Percentiles rank a stretch among this genome's conserved stretches.
phyloP scores from a whole-genome alignment of 1,140 invertebrate genomes.

The Polypedilum pembai region DNA sequence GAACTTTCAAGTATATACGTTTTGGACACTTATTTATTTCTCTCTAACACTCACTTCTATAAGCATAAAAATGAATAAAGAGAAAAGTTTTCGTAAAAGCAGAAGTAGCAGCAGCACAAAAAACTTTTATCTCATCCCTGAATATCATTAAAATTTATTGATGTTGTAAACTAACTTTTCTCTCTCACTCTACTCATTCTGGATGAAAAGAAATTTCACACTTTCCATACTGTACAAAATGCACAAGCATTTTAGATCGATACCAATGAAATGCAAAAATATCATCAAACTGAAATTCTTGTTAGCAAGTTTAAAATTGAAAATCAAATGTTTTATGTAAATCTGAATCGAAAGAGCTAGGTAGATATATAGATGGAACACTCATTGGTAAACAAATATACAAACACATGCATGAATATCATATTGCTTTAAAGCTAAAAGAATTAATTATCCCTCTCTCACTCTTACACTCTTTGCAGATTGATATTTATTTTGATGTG shows the following conservation, averaged over 20 bases:
- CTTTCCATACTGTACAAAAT: neutral
- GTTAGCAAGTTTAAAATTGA: neutral
- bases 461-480: neutral
- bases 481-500: neutral
- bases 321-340: neutral
- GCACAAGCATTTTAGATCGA: neutral
- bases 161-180: constrained; percentile 18
- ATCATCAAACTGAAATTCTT: neutral
- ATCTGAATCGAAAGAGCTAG: neutral
- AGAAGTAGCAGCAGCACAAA: too few species aligned
- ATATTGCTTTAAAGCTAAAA: neutral
- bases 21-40: too few species aligned
- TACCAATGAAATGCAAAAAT: neutral
- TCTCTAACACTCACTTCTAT: too few species aligned
- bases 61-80: too few species aligned
- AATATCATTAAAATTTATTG: constrained; percentile 20
- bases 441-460: neutral
- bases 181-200: neutral
- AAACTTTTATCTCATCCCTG: neutral
- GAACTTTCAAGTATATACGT: too few species aligned
- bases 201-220: neutral
- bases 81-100: too few species aligned
- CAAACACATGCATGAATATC: neutral
- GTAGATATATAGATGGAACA: too few species aligned
- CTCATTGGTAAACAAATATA: neutral